phyloP scores from a whole-genome alignment of 2,888 invertebrate genomes.

The Polymixis lichenea region DNA sequence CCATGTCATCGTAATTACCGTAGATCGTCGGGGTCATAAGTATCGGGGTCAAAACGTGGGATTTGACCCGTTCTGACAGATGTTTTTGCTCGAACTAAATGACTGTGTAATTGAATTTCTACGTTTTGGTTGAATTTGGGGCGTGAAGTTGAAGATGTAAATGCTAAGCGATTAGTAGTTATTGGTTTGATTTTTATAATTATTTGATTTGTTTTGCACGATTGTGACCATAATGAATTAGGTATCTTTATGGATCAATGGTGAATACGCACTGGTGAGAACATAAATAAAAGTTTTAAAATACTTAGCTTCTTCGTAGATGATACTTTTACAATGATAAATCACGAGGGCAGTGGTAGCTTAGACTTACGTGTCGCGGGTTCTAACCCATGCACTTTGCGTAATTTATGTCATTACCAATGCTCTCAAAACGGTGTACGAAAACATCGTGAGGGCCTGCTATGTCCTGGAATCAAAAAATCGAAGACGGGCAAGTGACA shows the following conservation, averaged over 20 bases:
- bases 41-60: conserved; percentile 68
- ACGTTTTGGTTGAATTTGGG: conserved; percentile 30
- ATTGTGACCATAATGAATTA: conserved; percentile 2
- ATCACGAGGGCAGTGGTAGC: neutral
- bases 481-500: too few relatives aligned
- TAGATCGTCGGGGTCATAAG: conserved; percentile 64
- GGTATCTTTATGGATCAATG: conserved; percentile 6
- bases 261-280: neutral
- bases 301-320: neutral
- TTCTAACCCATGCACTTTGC: too few relatives aligned
- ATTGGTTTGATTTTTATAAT: conserved; percentile 21
- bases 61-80: conserved; percentile 58
- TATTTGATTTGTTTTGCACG: conserved; percentile 39
- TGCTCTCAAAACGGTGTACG: too few relatives aligned
- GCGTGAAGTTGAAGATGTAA: conserved; percentile 40
- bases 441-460: too few relatives aligned
- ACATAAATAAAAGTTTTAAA: neutral
- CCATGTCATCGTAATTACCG: conserved; percentile 58
- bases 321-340: too few relatives aligned
- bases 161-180: neutral
- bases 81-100: conserved; percentile 32
- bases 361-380: too few relatives aligned
- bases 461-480: too few relatives aligned
- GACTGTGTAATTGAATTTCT: conserved; percentile 42
- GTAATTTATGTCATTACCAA: too few relatives aligned